These are phyloP conservation scores for Brenthis ino DNA, from an alignment of 2,888 invertebrate species.

Conservation along the genomic window DNA sequence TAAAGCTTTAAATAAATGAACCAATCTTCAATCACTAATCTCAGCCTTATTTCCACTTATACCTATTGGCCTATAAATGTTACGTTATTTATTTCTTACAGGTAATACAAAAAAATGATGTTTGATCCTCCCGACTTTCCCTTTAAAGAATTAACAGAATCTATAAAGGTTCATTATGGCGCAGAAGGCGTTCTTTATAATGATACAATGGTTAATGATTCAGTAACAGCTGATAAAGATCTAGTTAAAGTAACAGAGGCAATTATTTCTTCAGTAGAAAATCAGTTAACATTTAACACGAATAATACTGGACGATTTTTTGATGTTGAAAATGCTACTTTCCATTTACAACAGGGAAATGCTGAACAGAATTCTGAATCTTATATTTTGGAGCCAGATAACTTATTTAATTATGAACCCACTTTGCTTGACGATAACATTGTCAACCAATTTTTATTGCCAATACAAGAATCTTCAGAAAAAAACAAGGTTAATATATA, in stretches of 20 bases:
- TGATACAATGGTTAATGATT: conserved; percentile 41
- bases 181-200: conserved; percentile 62
- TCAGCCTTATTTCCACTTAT: no score
- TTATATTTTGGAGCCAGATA: conserved; percentile 60
- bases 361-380: conserved; percentile 51
- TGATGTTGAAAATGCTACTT: conserved; percentile 52
- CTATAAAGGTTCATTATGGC: conserved; percentile 59
- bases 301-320: conserved; percentile 63
- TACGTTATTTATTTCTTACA: conserved; percentile 32
- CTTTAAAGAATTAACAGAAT: conserved; percentile 65
- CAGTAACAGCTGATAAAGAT: conserved; percentile 43
- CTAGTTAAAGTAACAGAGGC: conserved; percentile 49
- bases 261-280: conserved; percentile 54
- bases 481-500: conserved; percentile 49
- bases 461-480: conserved; percentile 55
- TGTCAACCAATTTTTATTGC: conserved; percentile 72
- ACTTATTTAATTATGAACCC: conserved; percentile 64
- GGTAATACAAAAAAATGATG: conserved; percentile 59
- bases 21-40: no score
- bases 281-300: conserved; percentile 58
- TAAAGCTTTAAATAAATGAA: no score
- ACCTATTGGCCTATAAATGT: no score
- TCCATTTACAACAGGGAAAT: conserved; percentile 31
- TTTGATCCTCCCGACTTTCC: conserved; percentile 77
- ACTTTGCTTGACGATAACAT: conserved; percentile 71